These are phyloP conservation scores for Parus major DNA, from an alignment of 2,113 vertebrate genomes.

Conservation along the genomic window DNA sequence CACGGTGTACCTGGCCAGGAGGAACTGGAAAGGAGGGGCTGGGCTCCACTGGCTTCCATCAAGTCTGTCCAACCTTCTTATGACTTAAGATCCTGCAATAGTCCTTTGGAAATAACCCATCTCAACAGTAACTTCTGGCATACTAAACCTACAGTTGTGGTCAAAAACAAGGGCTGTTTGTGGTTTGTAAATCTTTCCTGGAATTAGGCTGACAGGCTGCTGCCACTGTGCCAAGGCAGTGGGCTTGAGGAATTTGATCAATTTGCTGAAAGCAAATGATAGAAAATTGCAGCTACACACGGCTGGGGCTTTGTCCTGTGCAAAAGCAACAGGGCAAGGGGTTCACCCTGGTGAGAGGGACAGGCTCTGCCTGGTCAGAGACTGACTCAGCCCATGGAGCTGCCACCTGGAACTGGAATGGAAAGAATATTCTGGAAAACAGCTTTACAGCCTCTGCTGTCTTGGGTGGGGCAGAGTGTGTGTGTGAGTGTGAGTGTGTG, in stretches of 20 bases:
- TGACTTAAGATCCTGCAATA: neutral
- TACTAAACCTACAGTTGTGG: neutral
- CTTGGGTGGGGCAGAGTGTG: too few relatives aligned
- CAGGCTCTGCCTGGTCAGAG: neutral
- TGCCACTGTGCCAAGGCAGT: neutral
- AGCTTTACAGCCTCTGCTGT: neutral
- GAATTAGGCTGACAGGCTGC: neutral
- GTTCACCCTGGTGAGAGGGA: neutral
- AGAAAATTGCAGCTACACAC: accelerated
- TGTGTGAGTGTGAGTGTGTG: neutral
- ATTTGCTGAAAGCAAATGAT: neutral
- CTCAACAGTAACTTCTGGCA: constrained; percentile 39
- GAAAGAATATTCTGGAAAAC: neutral
- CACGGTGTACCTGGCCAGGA: neutral
- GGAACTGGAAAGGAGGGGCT: neutral
- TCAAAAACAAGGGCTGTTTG: neutral
- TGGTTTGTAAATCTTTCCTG: neutral
- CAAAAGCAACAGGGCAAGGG: accelerated
- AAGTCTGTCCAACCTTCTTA: neutral
- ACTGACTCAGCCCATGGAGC: neutral
- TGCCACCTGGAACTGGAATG: neutral
- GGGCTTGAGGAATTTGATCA: neutral
- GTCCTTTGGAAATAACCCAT: constrained; percentile 49
- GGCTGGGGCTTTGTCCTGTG: neutral
- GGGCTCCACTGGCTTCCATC: neutral